Base-by-base conservation (phyloP, 2,113 vertebrate species). In the Tetraodon nigroviridis region DNA sequence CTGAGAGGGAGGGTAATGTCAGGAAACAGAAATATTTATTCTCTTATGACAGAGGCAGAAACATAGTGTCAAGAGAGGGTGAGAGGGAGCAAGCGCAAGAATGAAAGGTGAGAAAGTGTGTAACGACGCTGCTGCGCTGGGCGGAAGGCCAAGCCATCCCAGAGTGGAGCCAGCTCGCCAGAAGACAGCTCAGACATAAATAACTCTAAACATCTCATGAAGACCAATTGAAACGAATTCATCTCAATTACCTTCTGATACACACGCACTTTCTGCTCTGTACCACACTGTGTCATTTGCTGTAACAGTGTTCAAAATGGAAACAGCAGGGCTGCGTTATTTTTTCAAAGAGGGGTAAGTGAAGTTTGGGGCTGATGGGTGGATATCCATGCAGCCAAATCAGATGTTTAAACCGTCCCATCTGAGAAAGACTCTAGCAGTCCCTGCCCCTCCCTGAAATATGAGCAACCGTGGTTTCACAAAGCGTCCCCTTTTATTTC, bases 181-280 rank as follows among this genome's bases (percentile, higher is more conserved):
- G 62, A 72, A 76, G 75, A 88, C 84, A 86, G 81, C 83, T 84
- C 74, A 79, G 76, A 86, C 79, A 78, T 69, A 88, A 87, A 89
- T 86, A 86, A 80, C 75, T 84, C 66, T 72, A 67, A 82, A 85
- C 81, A 80, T 84, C 62, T 73, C 79, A 89, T 84, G 83, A 86
- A 84, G 69, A 62, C 73, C 55, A 69, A 88, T 86, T 86, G 83
- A 87, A 89, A 64, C 64, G 60, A 84, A 82, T 85, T 86, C 62
- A 80, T 85, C 71, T 69, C 81, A 85, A 81, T 83, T 83, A 83
- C 73, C 79, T 62, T 57, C 65, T 58, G 49, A 71, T 49, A 72
- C 42, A 54, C 60, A 45, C 59, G 44, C 27, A 62, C 55, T 57
- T 37, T 24, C 29, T 27, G 15, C 14, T 16, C 15, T n/a, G 17